Base-by-base conservation (phyloP, 2,113 vertebrate species). In the Pandion haliaetus region DNA sequence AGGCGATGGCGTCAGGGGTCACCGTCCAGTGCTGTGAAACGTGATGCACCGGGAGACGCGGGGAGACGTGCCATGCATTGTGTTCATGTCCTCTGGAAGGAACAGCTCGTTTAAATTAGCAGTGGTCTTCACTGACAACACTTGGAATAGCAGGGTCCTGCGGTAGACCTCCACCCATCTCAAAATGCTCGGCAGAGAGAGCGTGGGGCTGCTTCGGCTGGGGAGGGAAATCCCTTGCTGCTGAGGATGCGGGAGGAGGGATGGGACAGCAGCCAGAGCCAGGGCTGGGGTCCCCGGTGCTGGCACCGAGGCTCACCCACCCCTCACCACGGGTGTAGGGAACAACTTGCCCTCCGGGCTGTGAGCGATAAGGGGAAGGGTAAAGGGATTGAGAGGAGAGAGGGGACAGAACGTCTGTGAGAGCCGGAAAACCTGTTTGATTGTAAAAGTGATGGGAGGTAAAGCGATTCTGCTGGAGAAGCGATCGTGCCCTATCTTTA, bases 241-340 rank as follows among this genome's bases (percentile, higher is more conserved):
- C 7, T 44, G 1, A 34, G 8, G 21, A 86, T n/a, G 6, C 1
- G 5, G 18, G n/a, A 66, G 38, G 14, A 36, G 26, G 55, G 32
- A 66, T 0, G 0, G 42, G 26, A 4, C 10, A 26, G 36, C 19
- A 76, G 57, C 25, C 14, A 44, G 36, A 28, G 40, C 9, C 14
- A 32, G 44, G 24, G 17, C 44, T 62, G 58, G 40, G 7, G 23
- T 76, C 6, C 11, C 29, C 8, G 2, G 49, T 10, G 42, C 40
- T 76, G 24, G 6, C 1, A 1, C 9, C 1, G 1, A 38, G 38
- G 49, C 11, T 38, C 38, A 44, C 8, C 26, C 31, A 32, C 13
- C n/a, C 25, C 49, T 72, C 25, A 29, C 8, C 0, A 0, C 1
- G 2, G 0, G 5, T 11, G 20, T 5, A 44, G 14, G 50, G 29